A percentile compares a stretch with the other conserved stretches of the same genome.
phyloP scores from a whole-genome alignment of 1,140 invertebrate species.

The Conus ventricosus region DNA sequence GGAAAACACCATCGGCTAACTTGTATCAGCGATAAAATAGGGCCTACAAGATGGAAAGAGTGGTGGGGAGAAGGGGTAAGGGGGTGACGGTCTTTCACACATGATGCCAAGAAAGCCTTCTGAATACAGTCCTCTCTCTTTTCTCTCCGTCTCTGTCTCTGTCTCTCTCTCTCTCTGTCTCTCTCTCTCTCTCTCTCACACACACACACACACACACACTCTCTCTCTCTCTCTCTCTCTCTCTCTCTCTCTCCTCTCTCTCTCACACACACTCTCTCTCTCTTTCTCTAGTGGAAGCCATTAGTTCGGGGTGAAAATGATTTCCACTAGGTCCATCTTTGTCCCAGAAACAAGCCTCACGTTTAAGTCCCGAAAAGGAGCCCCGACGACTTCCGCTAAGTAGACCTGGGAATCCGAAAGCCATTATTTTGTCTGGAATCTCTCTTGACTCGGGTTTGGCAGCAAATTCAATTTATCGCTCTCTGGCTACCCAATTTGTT shows the following conservation, averaged over 20 bases:
- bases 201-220: not conserved
- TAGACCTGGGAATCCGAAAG: conserved; percentile 25
- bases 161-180: no score
- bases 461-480: conserved; percentile 25
- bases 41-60: no score
- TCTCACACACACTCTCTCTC: not conserved
- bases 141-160: no score
- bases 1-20: no score
- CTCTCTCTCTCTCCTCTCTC: not conserved
- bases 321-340: conserved; percentile 1
- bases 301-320: not conserved
- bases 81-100: no score
- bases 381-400: not conserved
- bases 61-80: no score
- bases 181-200: not conserved
- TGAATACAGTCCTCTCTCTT: no score
- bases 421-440: conserved; percentile 24
- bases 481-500: conserved; percentile 23
- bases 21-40: no score
- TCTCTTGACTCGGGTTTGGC: conserved; percentile 25
- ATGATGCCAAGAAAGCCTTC: no score
- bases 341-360: not conserved
- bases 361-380: not conserved
- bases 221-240: not conserved
- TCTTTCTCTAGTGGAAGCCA: not conserved